Evolutionary conservation across 2,113 vertebrate species (phyloP).

Genomic region (Spheniscus mendiculus): DNA sequence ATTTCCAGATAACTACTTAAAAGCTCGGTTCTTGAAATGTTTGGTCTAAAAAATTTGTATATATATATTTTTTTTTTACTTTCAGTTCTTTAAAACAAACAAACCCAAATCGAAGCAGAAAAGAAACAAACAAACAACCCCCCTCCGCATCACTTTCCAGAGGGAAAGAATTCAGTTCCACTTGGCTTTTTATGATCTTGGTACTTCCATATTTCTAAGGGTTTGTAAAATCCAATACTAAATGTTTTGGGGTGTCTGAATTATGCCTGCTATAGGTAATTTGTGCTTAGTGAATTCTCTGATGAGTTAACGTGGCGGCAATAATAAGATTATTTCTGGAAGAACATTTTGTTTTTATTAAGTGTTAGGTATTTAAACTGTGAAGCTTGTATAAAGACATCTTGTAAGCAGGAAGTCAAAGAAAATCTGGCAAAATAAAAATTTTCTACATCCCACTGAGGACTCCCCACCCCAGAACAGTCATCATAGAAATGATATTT

Average conservation of each 20-base stretch:
- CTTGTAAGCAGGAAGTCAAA: background rate
- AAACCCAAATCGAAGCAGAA: background rate
- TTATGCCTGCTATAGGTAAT: background rate
- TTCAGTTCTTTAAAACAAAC: background rate
- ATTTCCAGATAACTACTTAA: background rate
- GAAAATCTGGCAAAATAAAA: background rate
- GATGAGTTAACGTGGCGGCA: background rate
- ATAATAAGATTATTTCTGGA: background rate
- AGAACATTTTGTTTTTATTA: background rate
- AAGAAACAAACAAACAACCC: background rate
- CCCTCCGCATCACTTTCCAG: background rate
- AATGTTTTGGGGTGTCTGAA: background rate
- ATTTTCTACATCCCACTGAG: background rate
- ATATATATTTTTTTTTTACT: background rate
- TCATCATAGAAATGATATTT: background rate
- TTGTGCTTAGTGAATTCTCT: background rate
- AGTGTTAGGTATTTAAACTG: background rate
- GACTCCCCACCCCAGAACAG: background rate
- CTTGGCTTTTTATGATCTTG: background rate
- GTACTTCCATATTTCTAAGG: background rate
- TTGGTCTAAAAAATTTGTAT: background rate
- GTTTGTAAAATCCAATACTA: background rate
- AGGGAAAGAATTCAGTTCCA: background rate
- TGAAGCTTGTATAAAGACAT: background rate
- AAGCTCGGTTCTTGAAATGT: background rate